phyloP scores from a whole-genome alignment of 2,797 vertebrate species.

The Poecilia wingei region DNA sequence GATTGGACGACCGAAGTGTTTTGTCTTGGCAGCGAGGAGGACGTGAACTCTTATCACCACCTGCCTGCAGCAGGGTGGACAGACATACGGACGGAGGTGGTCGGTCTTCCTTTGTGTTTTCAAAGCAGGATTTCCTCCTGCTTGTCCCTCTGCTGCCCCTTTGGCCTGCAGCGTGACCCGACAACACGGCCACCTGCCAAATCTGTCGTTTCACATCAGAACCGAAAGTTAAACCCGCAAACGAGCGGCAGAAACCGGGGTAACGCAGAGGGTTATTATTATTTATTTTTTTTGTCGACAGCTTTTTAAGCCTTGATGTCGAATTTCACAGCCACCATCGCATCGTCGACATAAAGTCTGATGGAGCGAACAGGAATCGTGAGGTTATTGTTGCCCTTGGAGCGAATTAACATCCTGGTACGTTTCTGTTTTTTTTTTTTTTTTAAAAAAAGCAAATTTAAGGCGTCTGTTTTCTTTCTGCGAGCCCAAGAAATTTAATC shows the following conservation, averaged over 20 bases:
- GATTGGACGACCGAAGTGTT: conserved; percentile 35
- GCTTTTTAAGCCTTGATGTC: not conserved
- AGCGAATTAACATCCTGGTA: not conserved
- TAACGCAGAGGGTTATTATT: not conserved
- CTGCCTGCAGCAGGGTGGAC: conserved; percentile 45
- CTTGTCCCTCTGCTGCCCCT: conserved; percentile 36
- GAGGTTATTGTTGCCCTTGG: not conserved
- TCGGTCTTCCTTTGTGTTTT: conserved; percentile 63
- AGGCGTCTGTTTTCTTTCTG: conserved; percentile 1
- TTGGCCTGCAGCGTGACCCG: conserved; percentile 41
- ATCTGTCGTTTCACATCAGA: not conserved
- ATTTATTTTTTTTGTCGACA: no score
- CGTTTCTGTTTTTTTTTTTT: not conserved
- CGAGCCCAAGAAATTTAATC: not conserved
- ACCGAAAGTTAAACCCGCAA: not conserved
- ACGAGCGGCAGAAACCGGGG: not conserved
- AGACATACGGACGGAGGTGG: conserved; percentile 37
- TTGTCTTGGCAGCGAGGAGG: conserved; percentile 30
- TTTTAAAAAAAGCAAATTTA: not conserved
- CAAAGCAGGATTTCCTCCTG: conserved; percentile 76
- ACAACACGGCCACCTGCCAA: conserved; percentile 22
- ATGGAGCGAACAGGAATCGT: not conserved
- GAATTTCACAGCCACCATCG: not conserved
- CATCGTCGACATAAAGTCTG: not conserved
- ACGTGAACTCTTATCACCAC: conserved; percentile 36